Conservation (phyloP, 2,797 vertebrate genomes). For the Choloepus didactylus region DNA sequence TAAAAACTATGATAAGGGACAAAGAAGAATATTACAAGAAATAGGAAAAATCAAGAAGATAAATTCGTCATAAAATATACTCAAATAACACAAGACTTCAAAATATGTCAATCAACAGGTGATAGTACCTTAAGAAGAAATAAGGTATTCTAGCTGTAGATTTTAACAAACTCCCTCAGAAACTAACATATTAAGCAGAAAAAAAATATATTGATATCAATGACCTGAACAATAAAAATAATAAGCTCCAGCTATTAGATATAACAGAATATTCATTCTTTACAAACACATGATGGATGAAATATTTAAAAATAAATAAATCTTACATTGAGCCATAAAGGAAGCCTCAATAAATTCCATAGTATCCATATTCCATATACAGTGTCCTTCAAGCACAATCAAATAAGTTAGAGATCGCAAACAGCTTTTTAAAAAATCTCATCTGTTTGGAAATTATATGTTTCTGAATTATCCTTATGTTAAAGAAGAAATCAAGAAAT, state of each 20-base stretch:
- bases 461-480: neutral
- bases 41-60: neutral
- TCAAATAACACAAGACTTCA: too few relatives aligned
- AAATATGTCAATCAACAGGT: neutral
- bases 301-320: neutral
- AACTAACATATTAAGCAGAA: neutral
- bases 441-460: neutral
- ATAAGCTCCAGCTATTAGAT: neutral
- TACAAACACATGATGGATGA: neutral
- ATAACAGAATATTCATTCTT: neutral
- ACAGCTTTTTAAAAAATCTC: neutral
- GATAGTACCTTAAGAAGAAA: neutral
- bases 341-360: neutral
- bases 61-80: too few relatives aligned
- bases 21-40: neutral
- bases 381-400: neutral
- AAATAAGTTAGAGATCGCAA: neutral
- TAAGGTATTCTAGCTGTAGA: neutral
- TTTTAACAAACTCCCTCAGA: neutral
- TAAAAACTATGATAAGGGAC: neutral
- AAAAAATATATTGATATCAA: neutral
- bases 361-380: neutral
- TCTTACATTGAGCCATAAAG: neutral
- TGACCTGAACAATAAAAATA: neutral
- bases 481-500: conserved; percentile 22